Base-by-base conservation (phyloP, 2,888 invertebrate genomes). In the Dasysyrphus albostriatus region DNA sequence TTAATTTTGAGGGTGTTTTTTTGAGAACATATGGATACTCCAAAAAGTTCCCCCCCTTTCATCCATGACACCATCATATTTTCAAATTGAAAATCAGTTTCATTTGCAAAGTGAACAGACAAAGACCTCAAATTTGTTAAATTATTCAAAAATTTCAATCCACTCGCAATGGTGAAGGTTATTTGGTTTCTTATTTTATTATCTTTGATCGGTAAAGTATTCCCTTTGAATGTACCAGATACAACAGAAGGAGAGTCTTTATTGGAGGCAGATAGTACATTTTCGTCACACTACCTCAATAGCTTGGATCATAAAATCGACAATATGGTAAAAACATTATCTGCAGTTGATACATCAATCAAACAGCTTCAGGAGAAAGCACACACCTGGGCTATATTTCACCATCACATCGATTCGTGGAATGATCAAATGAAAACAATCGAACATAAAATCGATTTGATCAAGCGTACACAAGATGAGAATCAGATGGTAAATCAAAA, bases 361-460 rank as follows among this genome's bases (percentile, higher is more conserved):
- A 93, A 93, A 88, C 91, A 92, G 84, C 90, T 94, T 32, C 93
- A 91, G 89, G 94, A 94, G 88, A 92, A 93, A 67, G 93, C 94
- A 0, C 93, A 94, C 83, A 93, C 93, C 5, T 94, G 94, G 94
- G 93, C 94, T 72, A 93, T 94, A 37, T 93, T 94, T 89, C 93
- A 93, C 84, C 92, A 93, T 85, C 94, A 94, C 88, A 93, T 94
- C 51, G 91, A 93, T 16, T 93, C 94, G 0, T 94, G 94, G 94
- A 94, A 93, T 81, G 94, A 94, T 49, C 93, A 94, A 88, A 92
- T 94, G 78, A 93, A 93, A 81, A 91, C 93, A 3, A 89, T 94
- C 10, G 94, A 94, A 89, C 92, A 93, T 83, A 94, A 94, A 90
- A 90, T 94, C 29, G 93, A 93, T 80, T 91, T 94, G 42, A 91